Evolutionary conservation across 2,888 invertebrate genomes (phyloP).

Genomic region (Euclidia mi): DNA sequence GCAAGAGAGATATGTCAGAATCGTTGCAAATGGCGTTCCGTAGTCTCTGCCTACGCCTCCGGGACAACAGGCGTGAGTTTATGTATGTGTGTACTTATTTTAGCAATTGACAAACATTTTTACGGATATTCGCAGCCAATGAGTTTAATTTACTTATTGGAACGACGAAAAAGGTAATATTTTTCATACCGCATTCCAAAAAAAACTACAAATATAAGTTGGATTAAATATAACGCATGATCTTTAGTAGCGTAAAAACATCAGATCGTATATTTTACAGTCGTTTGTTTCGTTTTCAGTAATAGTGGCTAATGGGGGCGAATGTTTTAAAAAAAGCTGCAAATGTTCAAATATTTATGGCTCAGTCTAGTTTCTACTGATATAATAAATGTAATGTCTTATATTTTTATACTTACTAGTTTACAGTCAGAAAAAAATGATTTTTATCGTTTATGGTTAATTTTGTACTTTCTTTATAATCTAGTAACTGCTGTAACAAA

Average conservation of each 20-base stretch:
- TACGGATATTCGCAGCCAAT: not conserved
- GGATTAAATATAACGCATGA: constrained; percentile 4
- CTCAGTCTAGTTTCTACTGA: no score
- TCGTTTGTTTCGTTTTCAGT: constrained; percentile 4
- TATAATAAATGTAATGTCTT: no score
- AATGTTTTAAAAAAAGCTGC: not conserved
- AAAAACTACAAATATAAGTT: constrained; percentile 5
- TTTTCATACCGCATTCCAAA: not conserved
- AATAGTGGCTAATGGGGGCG: not conserved
- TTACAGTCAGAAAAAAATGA: no score
- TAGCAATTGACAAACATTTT: not conserved
- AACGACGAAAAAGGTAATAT: not conserved
- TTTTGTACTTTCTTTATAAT: no score
- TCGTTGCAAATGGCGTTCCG: no score
- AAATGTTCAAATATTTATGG: not conserved
- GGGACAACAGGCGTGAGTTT: no score
- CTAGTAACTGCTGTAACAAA: no score
- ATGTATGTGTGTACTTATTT: no score
- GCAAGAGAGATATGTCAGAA: no score
- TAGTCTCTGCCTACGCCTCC: no score
- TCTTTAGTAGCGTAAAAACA: not conserved
- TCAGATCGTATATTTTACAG: constrained; percentile 3
- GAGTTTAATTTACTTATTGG: not conserved
- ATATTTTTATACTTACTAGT: no score
- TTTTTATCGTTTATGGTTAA: no score